phyloP scores from a whole-genome alignment of 2,888 invertebrate species.

The Pheosia tremula region DNA sequence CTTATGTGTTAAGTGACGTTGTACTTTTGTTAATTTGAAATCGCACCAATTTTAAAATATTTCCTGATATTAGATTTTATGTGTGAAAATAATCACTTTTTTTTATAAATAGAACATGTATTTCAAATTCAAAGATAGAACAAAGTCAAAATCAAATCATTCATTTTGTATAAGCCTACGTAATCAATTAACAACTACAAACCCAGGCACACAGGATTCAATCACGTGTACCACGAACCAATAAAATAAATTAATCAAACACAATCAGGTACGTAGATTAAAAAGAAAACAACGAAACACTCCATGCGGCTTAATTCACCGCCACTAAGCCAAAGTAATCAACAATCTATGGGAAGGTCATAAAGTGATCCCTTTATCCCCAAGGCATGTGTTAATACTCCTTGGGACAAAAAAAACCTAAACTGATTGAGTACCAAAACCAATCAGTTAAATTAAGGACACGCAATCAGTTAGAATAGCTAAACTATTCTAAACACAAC shows the following conservation, averaged over 20 bases:
- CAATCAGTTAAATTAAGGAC: constrained; percentile 1
- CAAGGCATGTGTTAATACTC: neutral
- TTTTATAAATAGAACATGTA: no score
- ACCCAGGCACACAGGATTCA: neutral
- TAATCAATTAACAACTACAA: neutral
- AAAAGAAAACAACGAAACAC: neutral
- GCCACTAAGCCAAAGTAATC: neutral
- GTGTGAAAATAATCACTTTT: no score
- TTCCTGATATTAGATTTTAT: no score
- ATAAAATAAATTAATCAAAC: no score
- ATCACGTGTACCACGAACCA: neutral
- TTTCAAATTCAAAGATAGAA: no score
- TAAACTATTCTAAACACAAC: constrained; percentile 19
- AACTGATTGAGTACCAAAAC: neutral
- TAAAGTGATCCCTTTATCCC: neutral
- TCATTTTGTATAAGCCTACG: no score
- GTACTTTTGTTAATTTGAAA: neutral
- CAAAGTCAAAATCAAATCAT: no score
- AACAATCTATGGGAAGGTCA: neutral
- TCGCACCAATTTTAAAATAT: no score
- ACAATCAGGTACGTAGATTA: neutral
- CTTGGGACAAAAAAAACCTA: neutral
- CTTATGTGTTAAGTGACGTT: neutral
- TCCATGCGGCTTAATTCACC: neutral
- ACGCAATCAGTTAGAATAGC: constrained; percentile 7